Evolutionary conservation across 2,113 vertebrate genomes (phyloP).

Genomic region (Ivindomyrus marchei): DNA sequence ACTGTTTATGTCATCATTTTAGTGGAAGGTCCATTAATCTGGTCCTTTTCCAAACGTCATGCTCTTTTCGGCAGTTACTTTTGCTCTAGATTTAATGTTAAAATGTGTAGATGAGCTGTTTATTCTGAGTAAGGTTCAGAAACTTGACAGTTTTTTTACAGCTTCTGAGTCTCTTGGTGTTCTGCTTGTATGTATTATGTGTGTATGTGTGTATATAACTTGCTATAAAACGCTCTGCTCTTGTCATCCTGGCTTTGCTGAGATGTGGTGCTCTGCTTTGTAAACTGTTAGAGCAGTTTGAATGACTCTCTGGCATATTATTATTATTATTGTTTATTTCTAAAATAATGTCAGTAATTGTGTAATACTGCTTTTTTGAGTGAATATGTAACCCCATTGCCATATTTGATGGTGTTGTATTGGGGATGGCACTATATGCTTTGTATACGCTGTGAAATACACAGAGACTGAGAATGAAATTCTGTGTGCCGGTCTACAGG

Average conservation of each 20-base stretch:
- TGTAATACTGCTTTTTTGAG: neutral
- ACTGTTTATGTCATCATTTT: neutral
- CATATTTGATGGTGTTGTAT: neutral
- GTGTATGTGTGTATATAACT: neutral
- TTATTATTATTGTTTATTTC: neutral
- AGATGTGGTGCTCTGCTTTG: neutral
- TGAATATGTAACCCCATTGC: neutral
- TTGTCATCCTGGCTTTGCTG: neutral
- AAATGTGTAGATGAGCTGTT: neutral
- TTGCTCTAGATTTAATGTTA: neutral
- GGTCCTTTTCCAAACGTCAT: neutral
- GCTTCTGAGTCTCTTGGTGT: neutral
- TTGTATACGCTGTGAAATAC: neutral
- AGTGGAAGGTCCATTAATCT: neutral
- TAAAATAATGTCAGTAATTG: neutral
- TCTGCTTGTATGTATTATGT: neutral
- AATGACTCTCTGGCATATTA: neutral
- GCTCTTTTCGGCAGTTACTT: neutral
- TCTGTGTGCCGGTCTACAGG: conserved; percentile 55
- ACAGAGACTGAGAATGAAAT: neutral
- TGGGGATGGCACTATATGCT: too few species aligned
- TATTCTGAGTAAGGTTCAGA: neutral
- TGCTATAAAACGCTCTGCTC: neutral
- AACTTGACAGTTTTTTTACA: neutral
- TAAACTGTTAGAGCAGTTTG: neutral